Base-by-base conservation (phyloP, 2,113 vertebrate genomes). In the Alaudala cheleensis region DNA sequence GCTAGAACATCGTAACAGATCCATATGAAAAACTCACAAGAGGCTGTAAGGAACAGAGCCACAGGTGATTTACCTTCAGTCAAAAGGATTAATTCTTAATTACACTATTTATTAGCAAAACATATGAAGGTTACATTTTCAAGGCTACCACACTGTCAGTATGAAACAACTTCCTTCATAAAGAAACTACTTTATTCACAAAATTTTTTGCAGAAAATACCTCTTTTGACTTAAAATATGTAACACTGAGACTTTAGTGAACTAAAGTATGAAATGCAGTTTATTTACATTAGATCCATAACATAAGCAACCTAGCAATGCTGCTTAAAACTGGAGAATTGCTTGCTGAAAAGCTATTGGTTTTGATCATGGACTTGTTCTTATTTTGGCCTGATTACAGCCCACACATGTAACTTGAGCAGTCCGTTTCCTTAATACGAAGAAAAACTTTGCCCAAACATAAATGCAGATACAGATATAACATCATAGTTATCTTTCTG, bases 391-490 rank as follows among this genome's bases (percentile, higher is more conserved):
- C 42, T 57, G 67, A 66, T 57, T 74, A 88, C 15, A 94, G 53
- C 25, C 31, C 72, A 39, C 51, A 72, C n/a, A 31, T 57, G 47
- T 76, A 81, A 93, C 60, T 24, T 39, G 54, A 91, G 18, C 28
- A 83, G 53, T 93, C 47, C n/a, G 5, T 94, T 96, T 66, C 82
- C 45, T 85, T 92, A 93, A 82, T 60, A 84, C 21, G 54, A 90
- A 96, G 93, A 78, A 73, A 95, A 90, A 88, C 64, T 83, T 90
- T 90, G 64, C 77, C 70, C 82, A 85, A 95, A 93, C 42, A 90
- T 79, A 97, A 97, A 97, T 73, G 72, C 49, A 97, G 93, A 83
- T 83, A 84, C 12, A 95, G 45, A 57, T 65, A 72, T 29, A 96
- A 50, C 16, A 81, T 49, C 57, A 79, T 45, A 92, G 86, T 96